Conservation (phyloP, 2,797 vertebrate genomes). For the Ataeniobius toweri region DNA sequence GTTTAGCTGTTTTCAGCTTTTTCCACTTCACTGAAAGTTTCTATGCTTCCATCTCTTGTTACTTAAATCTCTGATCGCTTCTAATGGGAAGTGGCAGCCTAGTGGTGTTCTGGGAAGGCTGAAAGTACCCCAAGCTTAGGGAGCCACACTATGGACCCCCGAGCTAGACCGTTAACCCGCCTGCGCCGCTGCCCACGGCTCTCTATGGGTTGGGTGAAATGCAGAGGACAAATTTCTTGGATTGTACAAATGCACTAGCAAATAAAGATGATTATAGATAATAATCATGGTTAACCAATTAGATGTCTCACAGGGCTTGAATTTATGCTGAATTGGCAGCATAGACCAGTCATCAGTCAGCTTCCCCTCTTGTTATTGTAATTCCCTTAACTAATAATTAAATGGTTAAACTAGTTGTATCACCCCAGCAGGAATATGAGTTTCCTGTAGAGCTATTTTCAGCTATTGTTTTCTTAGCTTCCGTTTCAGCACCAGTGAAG, state of each 20-base stretch:
- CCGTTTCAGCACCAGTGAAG: not conserved
- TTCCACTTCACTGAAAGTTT: not conserved
- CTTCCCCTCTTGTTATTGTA: not conserved
- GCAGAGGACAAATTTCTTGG: too few species aligned
- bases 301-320: not conserved
- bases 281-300: not conserved
- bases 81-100: too few species aligned
- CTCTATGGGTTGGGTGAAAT: too few species aligned
- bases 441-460: not conserved
- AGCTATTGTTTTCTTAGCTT: not conserved
- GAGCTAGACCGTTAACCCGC: too few species aligned
- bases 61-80: not conserved
- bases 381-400: not conserved
- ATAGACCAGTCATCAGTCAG: not conserved
- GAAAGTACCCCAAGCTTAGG: too few species aligned
- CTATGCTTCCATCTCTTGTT: not conserved
- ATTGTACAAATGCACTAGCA: too few species aligned
- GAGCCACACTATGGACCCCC: too few species aligned
- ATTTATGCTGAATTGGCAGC: not conserved
- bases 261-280: too few species aligned
- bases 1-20: slow-evolving; percentile 1
- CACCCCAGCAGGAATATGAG: not conserved
- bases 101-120: too few species aligned
- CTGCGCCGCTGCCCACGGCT: too few species aligned
- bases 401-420: not conserved